Percentiles rank a stretch among this genome's conserved stretches.
phyloP scores from a whole-genome alignment of 1,140 invertebrate species.

The Atta colombica region DNA sequence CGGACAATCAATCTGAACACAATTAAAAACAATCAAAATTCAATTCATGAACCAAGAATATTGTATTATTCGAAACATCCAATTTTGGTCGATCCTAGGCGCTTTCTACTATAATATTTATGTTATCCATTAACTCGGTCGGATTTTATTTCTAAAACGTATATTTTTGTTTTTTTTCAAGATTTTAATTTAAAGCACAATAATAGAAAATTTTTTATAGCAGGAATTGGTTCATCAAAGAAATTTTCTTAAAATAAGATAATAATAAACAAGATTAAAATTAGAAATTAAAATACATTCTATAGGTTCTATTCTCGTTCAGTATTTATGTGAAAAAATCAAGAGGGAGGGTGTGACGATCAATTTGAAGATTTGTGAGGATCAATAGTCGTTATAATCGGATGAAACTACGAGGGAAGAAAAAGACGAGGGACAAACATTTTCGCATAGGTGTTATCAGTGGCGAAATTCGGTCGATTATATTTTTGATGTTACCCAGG shows the following conservation, averaged over 20 bases:
- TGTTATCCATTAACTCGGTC: too few relatives aligned
- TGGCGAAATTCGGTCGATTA: constrained; percentile 60
- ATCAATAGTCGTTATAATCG: background rate
- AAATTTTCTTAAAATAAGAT: background rate
- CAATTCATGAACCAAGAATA: too few relatives aligned
- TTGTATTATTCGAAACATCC: too few relatives aligned
- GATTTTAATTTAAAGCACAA: background rate
- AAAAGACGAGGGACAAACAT: background rate
- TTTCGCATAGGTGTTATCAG: constrained; percentile 55
- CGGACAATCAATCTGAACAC: too few relatives aligned
- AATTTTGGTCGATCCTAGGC: too few relatives aligned
- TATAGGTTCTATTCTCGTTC: background rate
- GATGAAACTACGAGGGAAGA: background rate
- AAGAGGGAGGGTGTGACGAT: background rate
- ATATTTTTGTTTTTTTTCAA: background rate
- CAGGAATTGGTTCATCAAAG: background rate
- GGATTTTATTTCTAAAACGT: too few relatives aligned
- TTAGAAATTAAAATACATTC: background rate
- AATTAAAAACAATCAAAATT: too few relatives aligned
- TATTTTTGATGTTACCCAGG: constrained; percentile 58
- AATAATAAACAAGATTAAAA: background rate
- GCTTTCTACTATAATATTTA: too few relatives aligned
- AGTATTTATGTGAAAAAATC: constrained; percentile 35
- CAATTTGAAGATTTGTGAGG: background rate
- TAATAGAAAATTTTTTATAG: background rate